Evolutionary conservation across 2,888 invertebrate genomes (phyloP), one percentile per base, ranked within the genome.

Genomic region (Crossocerus cetratus): DNA sequence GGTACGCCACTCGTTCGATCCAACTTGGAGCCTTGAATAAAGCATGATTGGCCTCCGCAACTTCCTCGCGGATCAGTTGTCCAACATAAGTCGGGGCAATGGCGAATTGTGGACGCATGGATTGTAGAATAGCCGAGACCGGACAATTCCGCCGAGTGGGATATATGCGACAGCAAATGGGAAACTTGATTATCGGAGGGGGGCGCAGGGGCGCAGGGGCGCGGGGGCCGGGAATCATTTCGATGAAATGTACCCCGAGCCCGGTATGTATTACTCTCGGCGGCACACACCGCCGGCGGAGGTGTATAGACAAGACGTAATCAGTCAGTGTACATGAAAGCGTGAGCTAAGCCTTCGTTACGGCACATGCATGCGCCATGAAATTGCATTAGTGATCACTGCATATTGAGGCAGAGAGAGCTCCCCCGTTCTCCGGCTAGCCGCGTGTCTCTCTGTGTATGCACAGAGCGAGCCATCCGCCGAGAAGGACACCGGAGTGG

Each of bases 341-440:
- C 80, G 72, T 78, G 81, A 77, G 76, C 81, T 79, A 79, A 79
- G 81, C 81, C 81, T 81, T 81, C 81, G 81, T 81, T 81, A 81
- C 75, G 81, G 75, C 81, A 77, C 75, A 69, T 79, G 74, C 74
- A 77, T 62, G 69, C 73, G 68, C 75, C 81, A 69, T 79, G 81
- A 81, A 81, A 81, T 81, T 79, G 81, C 81, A 79, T 81, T 81
- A 81, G 78, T 58, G 81, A 81, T 81, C 78, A 59, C 69, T 75
- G 75, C 78, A 77, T 77, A 81, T 81, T 72, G 81, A 77, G 75
- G 74, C 72, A 20, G 69, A 59, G 32, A 32, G n/a, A n/a, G n/a
- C 8, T 5, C 32, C 74, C 66, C 66, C 74, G 67, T 69, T 76
- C 76, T 71, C 32, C 11, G 8, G 32, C 5, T 32, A 32, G 32